These are phyloP conservation scores for Acrocephalus scirpaceus DNA, from an alignment of 2,797 vertebrate species.

Conservation along the genomic window DNA sequence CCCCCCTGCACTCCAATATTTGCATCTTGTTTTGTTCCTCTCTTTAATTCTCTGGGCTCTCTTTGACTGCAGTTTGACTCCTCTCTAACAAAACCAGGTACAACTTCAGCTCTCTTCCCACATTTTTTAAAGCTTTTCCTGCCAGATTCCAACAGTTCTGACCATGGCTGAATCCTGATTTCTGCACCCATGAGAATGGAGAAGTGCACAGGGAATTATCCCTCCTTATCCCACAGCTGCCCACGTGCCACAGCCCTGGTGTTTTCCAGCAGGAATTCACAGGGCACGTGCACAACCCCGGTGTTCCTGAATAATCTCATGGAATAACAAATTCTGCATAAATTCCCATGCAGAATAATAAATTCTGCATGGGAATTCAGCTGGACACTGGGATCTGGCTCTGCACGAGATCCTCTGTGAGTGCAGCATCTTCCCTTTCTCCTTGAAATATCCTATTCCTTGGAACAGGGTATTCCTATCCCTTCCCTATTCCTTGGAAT, in stretches of 20 bases:
- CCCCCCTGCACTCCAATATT: background rate
- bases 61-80: background rate
- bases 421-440: background rate
- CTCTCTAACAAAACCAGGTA: background rate
- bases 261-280: background rate
- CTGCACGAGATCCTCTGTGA: accelerated
- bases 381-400: background rate
- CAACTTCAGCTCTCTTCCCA: accelerated
- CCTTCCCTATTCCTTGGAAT: background rate
- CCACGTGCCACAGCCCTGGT: accelerated
- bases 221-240: background rate
- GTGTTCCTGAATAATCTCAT: accelerated
- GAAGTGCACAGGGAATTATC: background rate
- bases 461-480: no score
- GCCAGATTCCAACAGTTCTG: no score
- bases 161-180: accelerated
- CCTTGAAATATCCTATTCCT: background rate
- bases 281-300: accelerated
- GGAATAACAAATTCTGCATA: no score
- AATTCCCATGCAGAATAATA: no score
- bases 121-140: background rate
- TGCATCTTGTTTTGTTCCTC: background rate
- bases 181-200: accelerated
- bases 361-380: background rate
- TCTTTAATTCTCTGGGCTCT: accelerated